Conservation (phyloP, 2,113 vertebrate species). For the Willisornis vidua region DNA sequence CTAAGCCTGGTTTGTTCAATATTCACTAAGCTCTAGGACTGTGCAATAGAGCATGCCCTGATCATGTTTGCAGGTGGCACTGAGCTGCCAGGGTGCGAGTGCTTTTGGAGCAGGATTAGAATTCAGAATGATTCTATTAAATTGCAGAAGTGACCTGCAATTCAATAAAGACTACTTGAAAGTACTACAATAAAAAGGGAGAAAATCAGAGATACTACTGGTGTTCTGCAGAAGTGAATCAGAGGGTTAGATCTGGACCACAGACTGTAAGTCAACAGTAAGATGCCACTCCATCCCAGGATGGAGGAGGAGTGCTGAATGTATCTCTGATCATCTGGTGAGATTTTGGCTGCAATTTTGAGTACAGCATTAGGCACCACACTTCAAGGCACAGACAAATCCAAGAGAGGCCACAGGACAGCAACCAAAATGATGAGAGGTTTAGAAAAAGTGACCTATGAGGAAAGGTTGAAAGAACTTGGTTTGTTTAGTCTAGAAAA, state of each 20-base stretch:
- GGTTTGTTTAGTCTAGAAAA: slow-evolving; percentile 68
- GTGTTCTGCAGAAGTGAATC: background rate
- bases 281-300: background rate
- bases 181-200: background rate
- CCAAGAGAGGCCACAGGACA: slow-evolving; percentile 2
- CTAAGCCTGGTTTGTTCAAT: background rate
- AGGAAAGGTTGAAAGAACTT: slow-evolving; percentile 63
- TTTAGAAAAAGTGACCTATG: slow-evolving; percentile 62
- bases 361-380: background rate
- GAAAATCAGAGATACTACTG: background rate
- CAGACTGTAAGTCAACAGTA: background rate
- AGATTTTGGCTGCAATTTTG: background rate
- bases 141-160: background rate
- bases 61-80: background rate
- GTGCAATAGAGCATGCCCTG: background rate
- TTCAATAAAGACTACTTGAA: background rate
- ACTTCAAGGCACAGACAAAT: background rate
- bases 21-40: background rate
- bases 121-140: background rate
- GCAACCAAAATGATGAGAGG: slow-evolving; percentile 28
- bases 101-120: background rate
- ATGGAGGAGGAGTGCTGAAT: rapidly evolving
- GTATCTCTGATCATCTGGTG: background rate
- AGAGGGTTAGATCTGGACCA: background rate
- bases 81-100: background rate